Base-by-base conservation (phyloP, 1,140 invertebrate species). In the Zaprionus gabonicus region DNA sequence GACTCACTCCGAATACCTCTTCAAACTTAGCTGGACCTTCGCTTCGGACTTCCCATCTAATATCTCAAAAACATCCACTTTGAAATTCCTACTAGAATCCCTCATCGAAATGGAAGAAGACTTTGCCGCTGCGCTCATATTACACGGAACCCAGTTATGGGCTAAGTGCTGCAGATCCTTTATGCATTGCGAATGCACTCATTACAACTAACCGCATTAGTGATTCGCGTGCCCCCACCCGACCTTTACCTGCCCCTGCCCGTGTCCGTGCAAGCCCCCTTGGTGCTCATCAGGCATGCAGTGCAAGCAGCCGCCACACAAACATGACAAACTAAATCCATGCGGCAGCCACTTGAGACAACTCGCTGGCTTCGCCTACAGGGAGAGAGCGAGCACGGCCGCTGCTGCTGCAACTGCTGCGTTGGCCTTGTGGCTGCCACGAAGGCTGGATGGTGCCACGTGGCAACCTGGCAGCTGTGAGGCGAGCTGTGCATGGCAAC, bases 401-500 rank as follows among this genome's bases (percentile, higher is more conserved):
- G 28, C 34, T 60, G 36, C 23, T 58, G 25, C 10, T 25, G 17
- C 27, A n/a, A 13, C 36, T 62, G 57, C 23, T 53, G 31, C 31
- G 62, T 55, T 65, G 75, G 70, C 71, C 71, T 77, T 77, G 75
- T 73, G 76, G 49, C 70, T 65, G 72, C 70, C 68, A 77, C 23
- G 38, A 15, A 41, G 15, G 38, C 51, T 34, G 25, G 49, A n/a
- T 25, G 38, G 55, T 23, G 72, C 72, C 68, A 82, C 76, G 76
- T 85, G 81, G 76, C 85, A 85, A 82, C 81, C n/a, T 17, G 41
- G 76, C 76, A 69, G 74, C 64, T 78, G 71, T 71, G 73, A 60
- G 53, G 20, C 73, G 81, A 76, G 73, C 76, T 75, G 79, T 90
- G 78, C 86, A 68, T 85, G 85, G 79, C 79, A 85, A 86, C 86